These are phyloP conservation scores for Neotragus moschatus DNA, from an alignment of 2,113 vertebrate genomes.

Conservation along the genomic window DNA sequence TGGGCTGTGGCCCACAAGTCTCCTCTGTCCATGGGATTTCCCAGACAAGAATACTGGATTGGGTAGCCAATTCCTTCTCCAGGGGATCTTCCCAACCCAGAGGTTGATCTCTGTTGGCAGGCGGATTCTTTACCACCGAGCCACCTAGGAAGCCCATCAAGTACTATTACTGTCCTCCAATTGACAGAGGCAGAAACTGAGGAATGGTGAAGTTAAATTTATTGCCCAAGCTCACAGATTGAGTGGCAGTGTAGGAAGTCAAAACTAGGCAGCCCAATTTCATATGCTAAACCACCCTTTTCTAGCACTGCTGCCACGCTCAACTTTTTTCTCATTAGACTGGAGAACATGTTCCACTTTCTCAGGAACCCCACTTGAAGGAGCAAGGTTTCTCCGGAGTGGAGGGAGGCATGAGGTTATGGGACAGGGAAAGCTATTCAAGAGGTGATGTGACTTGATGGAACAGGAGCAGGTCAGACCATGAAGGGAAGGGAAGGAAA, in stretches of 20 bases:
- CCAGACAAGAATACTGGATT: not conserved
- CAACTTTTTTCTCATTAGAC: not conserved
- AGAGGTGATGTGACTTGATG: not conserved
- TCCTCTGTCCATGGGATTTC: not conserved
- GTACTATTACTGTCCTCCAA: not conserved
- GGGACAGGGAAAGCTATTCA: not conserved
- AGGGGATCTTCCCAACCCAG: not conserved
- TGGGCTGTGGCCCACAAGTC: not conserved
- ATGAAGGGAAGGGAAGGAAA: not conserved
- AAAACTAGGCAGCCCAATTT: not conserved
- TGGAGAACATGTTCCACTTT: not conserved
- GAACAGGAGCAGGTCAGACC: not conserved
- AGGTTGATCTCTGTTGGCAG: not conserved
- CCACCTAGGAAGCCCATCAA: not conserved
- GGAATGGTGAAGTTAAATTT: not conserved
- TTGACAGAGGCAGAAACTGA: not conserved
- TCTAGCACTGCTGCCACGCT: rapidly evolving
- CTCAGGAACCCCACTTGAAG: not conserved
- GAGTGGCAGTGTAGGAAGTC: not conserved
- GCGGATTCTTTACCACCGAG: not conserved
- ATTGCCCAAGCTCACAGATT: not conserved
- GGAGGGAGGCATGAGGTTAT: not conserved
- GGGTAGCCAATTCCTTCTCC: not conserved
- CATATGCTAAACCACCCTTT: not conserved
- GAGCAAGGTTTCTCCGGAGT: not conserved